Evolutionary conservation across 2,113 vertebrate species (phyloP).

Genomic region (Oncorhynchus nerka): DNA sequence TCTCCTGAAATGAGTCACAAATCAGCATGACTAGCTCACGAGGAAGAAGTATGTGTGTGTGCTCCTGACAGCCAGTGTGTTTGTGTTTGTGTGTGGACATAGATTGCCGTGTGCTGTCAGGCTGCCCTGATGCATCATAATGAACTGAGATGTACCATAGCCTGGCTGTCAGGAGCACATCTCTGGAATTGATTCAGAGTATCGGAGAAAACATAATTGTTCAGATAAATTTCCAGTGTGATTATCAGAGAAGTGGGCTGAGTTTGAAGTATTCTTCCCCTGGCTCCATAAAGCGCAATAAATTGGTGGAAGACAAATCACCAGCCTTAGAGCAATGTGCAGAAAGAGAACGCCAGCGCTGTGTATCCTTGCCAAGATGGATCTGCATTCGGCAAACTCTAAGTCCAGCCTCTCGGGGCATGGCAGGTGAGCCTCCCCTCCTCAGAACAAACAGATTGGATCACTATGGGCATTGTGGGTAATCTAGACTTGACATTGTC

Average conservation of each 20-base stretch:
- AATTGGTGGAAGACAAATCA: constrained; percentile 71
- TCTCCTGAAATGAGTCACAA: no score
- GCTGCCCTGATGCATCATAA: constrained; percentile 28
- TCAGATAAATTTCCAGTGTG: constrained; percentile 62
- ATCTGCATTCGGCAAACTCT: no score
- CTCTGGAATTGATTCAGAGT: constrained; percentile 57
- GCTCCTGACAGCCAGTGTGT: constrained; percentile 1
- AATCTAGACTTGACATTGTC: no score
- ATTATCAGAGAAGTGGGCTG: constrained; percentile 35
- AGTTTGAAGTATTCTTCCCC: constrained; percentile 18
- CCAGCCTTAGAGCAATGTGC: constrained; percentile 60
- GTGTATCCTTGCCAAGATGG: no score
- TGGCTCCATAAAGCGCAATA: constrained; percentile 16
- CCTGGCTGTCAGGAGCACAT: constrained; percentile 42
- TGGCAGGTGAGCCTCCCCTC: neutral
- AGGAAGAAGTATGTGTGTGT: neutral
- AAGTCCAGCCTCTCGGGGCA: no score
- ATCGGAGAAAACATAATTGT: constrained; percentile 50
- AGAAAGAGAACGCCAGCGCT: constrained; percentile 64
- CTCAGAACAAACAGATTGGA: neutral
- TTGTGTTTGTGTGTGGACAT: constrained; percentile 7
- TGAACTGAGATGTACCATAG: constrained; percentile 47
- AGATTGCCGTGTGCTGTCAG: constrained; percentile 29
- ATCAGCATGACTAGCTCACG: no score
- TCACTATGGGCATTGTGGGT: constrained; percentile 4